phyloP scores from a whole-genome alignment of 2,113 vertebrate species.

The Pluvialis apricaria region DNA sequence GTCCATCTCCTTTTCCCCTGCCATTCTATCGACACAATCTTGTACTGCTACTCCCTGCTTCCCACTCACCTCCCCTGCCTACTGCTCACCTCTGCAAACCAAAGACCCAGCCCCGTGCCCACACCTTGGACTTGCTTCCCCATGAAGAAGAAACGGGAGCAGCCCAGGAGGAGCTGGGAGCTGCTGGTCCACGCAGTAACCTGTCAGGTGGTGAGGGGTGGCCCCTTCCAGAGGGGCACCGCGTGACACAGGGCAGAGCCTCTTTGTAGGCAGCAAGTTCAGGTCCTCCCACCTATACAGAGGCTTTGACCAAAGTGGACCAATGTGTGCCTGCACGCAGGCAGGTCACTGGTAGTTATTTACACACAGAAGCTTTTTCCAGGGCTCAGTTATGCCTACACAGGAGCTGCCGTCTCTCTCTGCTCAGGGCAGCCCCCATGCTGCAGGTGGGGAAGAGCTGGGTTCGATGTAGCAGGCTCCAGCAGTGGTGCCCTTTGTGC shows the following conservation, averaged over 20 bases:
- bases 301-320: background rate
- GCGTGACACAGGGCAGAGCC: background rate
- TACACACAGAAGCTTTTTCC: background rate
- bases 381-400: background rate
- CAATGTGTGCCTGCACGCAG: background rate
- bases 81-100: background rate
- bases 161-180: background rate
- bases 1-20: background rate
- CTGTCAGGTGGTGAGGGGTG: too few species aligned
- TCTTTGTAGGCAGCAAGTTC: background rate
- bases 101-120: accelerated
- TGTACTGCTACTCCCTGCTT: background rate
- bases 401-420: accelerated
- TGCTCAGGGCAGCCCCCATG: background rate
- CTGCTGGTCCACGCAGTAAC: background rate
- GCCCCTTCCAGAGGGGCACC: too few species aligned
- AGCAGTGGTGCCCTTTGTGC: accelerated
- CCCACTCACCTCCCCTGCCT: background rate
- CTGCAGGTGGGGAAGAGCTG: background rate
- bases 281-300: accelerated
- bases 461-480: background rate
- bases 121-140: background rate
- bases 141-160: accelerated
- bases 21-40: accelerated
- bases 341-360: background rate